phyloP scores from a whole-genome alignment of 2,113 vertebrate genomes.

The Gymnogyps californianus region DNA sequence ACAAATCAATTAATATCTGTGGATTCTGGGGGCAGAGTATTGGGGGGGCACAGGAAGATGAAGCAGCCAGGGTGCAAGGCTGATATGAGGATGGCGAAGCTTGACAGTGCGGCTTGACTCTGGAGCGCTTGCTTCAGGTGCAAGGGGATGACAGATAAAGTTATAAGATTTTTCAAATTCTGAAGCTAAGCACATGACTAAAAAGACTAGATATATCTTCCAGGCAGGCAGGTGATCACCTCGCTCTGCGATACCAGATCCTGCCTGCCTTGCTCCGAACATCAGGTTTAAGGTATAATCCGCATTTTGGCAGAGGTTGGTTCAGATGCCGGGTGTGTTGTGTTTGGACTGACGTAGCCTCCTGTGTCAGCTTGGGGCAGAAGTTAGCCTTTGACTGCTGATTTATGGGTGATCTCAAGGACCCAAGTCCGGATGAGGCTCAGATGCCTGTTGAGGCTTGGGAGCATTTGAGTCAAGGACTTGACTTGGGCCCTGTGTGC shows the following conservation, averaged over 20 bases:
- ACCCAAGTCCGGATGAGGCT: background rate
- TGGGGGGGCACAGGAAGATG: background rate
- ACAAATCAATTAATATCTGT: slow-evolving; percentile 52
- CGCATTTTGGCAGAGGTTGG: background rate
- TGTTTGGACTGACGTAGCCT: background rate
- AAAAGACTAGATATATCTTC: background rate
- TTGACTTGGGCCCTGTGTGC: background rate
- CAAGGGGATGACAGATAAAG: slow-evolving; percentile 32
- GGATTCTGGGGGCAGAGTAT: background rate
- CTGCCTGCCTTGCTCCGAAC: background rate
- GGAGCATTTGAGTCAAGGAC: background rate
- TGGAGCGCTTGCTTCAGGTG: background rate
- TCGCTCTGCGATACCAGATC: background rate
- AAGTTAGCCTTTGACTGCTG: background rate
- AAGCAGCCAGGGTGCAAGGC: background rate
- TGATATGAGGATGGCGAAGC: background rate
- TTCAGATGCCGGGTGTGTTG: fast-evolving
- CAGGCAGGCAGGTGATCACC: background rate
- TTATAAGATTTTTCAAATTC: background rate
- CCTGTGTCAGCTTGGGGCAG: background rate
- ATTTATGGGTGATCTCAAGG: background rate
- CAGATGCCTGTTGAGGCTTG: background rate
- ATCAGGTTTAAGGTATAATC: background rate
- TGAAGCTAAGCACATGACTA: background rate
- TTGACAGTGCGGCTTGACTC: background rate